Evolutionary conservation across 2,888 invertebrate genomes (phyloP).

Genomic region (Noctuana brunneofusca): DNA sequence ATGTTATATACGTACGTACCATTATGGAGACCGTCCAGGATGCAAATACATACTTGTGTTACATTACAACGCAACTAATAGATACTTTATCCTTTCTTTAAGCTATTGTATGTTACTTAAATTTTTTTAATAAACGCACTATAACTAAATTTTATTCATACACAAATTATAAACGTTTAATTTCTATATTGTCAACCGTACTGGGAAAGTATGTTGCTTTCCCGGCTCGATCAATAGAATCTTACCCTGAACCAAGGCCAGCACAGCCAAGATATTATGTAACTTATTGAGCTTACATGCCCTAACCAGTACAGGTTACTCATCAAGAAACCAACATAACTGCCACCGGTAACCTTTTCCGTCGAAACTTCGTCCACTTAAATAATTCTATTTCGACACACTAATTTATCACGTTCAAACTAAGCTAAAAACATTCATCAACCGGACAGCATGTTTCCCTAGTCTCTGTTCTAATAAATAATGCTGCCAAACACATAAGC

Average conservation of each 20-base stretch:
- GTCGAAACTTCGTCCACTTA: conserved; percentile 9
- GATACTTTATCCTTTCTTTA: no score
- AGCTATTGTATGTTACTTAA: no score
- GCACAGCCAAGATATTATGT: conserved; percentile 16
- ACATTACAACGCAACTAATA: no score
- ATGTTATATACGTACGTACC: no score
- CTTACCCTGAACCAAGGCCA: conserved; percentile 26
- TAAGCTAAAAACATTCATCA: conserved; percentile 30
- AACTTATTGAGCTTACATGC: conserved; percentile 14
- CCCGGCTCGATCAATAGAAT: conserved; percentile 23
- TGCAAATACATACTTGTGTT: no score
- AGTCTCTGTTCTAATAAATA: conserved; percentile 18
- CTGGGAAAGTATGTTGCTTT: no score
- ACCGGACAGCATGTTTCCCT: conserved; percentile 24
- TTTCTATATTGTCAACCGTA: no score
- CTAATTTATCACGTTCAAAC: conserved; percentile 27
- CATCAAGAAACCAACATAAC: conserved; percentile 4
- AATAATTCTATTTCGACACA: conserved; percentile 24
- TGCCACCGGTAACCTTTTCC: conserved; percentile 14
- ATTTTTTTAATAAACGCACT: no score
- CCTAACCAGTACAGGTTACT: not conserved
- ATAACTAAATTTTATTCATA: no score
- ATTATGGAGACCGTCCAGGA: no score
- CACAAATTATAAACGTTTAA: no score
- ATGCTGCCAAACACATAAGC: conserved; percentile 15